Evolutionary conservation across 2,888 invertebrate genomes (phyloP).

Genomic region (Homarus gammarus): DNA sequence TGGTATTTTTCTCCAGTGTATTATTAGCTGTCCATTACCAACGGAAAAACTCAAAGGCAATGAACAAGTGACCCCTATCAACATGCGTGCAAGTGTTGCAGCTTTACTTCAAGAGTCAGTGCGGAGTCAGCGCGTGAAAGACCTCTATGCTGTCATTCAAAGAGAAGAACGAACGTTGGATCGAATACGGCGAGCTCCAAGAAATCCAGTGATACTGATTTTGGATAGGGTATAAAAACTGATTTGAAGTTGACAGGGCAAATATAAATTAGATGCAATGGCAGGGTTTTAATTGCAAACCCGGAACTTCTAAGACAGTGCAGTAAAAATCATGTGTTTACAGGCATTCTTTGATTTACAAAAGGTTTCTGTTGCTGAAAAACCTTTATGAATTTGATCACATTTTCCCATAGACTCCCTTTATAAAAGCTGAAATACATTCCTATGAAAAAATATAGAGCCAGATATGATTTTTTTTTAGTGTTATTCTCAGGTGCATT

Average conservation of each 20-base stretch:
- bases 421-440: no score
- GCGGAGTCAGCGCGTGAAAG: conserved; percentile 41
- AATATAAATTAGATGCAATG: no score
- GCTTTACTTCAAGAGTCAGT: conserved; percentile 40
- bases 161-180: conserved; percentile 75
- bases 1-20: conserved; percentile 34
- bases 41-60: background rate
- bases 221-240: conserved; percentile 76
- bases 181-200: conserved; percentile 48
- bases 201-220: conserved; percentile 77
- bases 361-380: no score
- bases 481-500: no score
- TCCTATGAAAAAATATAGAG: no score
- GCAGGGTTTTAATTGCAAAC: no score
- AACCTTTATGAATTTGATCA: no score
- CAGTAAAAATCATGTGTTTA: no score
- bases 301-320: no score
- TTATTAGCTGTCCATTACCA: conserved; percentile 52
- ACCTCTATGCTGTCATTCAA: conserved; percentile 38
- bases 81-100: conserved; percentile 49
- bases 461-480: no score
- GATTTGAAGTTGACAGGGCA: background rate
- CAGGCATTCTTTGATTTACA: no score
- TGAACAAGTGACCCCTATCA: background rate
- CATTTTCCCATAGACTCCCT: no score